Evolutionary conservation across 1,140 invertebrate genomes (phyloP), one percentile per base, ranked within the genome.

Genomic region (Trichonephila clavipes): DNA sequence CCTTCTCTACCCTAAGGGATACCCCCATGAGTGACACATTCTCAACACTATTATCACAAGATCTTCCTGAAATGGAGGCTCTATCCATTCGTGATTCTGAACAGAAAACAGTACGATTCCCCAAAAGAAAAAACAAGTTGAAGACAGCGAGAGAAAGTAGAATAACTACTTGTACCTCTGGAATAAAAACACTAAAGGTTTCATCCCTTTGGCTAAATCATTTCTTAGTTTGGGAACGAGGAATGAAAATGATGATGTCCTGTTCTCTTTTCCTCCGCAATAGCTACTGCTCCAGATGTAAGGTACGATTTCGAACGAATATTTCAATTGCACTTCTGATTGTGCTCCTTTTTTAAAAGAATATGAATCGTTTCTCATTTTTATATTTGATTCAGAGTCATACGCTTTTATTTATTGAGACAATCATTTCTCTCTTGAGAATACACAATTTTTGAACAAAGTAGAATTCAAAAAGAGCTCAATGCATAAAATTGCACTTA

Each of bases 1-100:
- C 24, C 21, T 61, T 34, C 21, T 16, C 28, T 21, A n/a, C 66
- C 88, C 88, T 72, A 1, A 21, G 66, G 66, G 72, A 34, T 3
- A 24, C 16, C n/a, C 40, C n/a, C 34, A 14, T 89, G 88, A 89
- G 34, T 89, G 88, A 89, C 66, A 77, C 66, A 58, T 89, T 18
- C 66, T 24, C 88, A 89, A 89, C 40, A 58, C 34, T 77, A 89
- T 89, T 89, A 89, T 89, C 88, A 8, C 88, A 58, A 77, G 58
- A 44, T 58, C 18, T 40, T 21, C 34, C 34, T 88, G 86, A 88
- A 88, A 88, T 88, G 61, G 86, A 44, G 64, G 62, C 6, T 16
- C 34, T 61, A 28, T 59, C 86, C 61, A 66, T 88, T 88, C 34
- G 16, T 64, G 62, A 88, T 66, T 88, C 86, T 16, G n/a, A 28